phyloP scores from a whole-genome alignment of 2,888 invertebrate species.

The Scaptomyza reducta region DNA sequence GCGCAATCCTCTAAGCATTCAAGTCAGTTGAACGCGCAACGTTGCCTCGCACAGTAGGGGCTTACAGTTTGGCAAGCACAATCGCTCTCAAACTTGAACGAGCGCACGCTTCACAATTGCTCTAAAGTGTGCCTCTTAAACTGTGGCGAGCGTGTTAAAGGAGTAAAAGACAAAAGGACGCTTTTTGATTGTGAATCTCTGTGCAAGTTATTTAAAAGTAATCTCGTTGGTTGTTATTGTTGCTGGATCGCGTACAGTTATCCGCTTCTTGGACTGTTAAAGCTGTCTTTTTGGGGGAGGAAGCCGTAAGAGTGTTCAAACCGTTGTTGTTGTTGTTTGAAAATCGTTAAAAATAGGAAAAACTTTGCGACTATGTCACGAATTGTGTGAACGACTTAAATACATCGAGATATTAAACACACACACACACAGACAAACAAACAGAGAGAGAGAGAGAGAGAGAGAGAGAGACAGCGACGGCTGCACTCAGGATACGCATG shows the following conservation, averaged over 20 bases:
- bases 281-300: slow-evolving; percentile 38
- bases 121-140: slow-evolving; percentile 16
- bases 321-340: slow-evolving; percentile 44
- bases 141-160: slow-evolving; percentile 23
- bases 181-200: neutral
- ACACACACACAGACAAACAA: neutral
- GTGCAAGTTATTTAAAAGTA: slow-evolving; percentile 1
- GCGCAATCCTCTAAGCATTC: slow-evolving; percentile 63
- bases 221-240: slow-evolving; percentile 14
- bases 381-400: slow-evolving; percentile 39
- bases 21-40: slow-evolving; percentile 81
- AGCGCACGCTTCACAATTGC: slow-evolving; percentile 28
- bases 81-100: neutral
- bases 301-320: slow-evolving; percentile 65
- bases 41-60: slow-evolving; percentile 49
- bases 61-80: slow-evolving; percentile 51
- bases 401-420: neutral
- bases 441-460: slow-evolving; percentile 1
- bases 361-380: slow-evolving; percentile 70
- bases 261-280: slow-evolving; percentile 43
- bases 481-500: slow-evolving; percentile 73
- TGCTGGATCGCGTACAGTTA: slow-evolving; percentile 56
- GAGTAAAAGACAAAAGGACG: slow-evolving; percentile 23
- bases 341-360: slow-evolving; percentile 70
- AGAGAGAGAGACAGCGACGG: slow-evolving; percentile 4